These are phyloP conservation scores for Uria lomvia DNA, from an alignment of 2,113 vertebrate genomes.

Conservation along the genomic window DNA sequence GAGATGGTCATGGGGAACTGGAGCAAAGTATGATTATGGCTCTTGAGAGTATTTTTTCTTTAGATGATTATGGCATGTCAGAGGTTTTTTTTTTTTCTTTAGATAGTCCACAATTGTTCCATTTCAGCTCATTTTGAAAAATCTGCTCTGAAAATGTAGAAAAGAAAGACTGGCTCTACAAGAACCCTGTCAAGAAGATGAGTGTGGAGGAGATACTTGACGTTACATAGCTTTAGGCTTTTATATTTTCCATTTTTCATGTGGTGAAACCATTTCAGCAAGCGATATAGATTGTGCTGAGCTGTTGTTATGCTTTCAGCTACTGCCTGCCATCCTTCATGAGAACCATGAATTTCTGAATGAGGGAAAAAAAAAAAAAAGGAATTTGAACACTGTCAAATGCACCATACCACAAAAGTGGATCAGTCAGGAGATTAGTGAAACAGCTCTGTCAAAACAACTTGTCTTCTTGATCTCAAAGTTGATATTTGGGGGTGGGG, in stretches of 20 bases:
- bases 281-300: neutral
- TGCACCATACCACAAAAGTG: neutral
- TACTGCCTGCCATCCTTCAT: slow-evolving; percentile 8
- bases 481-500: neutral
- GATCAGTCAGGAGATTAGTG: neutral
- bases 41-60: neutral
- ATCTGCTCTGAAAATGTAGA: neutral
- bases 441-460: slow-evolving; percentile 50
- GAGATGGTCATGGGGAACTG: neutral
- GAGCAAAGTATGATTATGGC: neutral
- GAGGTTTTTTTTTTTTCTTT: neutral
- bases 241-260: neutral
- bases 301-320: slow-evolving; percentile 16
- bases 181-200: slow-evolving; percentile 20
- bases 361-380: neutral
- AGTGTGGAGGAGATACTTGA: slow-evolving; percentile 24
- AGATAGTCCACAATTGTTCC: neutral
- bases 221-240: slow-evolving; percentile 38
- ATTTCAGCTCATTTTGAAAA: slow-evolving; percentile 13
- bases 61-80: neutral
- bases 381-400: slow-evolving; percentile 6
- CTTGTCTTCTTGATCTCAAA: neutral
- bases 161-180: neutral
- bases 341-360: neutral
- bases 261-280: neutral